Base-by-base conservation (phyloP, 1,140 invertebrate species). In the Nephila pilipes region DNA sequence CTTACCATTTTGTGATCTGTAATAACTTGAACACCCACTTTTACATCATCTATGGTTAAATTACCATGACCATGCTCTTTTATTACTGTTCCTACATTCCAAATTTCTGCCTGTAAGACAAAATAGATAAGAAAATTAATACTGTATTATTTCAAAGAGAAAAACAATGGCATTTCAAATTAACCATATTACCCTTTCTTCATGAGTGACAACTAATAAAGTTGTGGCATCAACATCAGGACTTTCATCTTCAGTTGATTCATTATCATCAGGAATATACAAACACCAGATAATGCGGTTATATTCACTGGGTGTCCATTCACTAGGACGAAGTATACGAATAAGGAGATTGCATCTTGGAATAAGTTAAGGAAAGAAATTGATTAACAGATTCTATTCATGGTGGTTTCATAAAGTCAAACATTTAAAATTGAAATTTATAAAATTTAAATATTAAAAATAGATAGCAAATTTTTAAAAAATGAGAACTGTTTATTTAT, bases 241-340 rank as follows among this genome's bases (percentile, higher is more conserved):
- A 60, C 96, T 94, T 79, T 97, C 96, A 89, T 97, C 95, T 36
- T 95, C 94, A 81, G 95, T 95, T 36, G 93, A 94, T n/a, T 94
- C 94, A 54, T 95, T 95, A 54, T 96, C 96, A 79, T 96, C 96
- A 0, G 98, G 97, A 92, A 99, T 97, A 96, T 97, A 99, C 0
- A 98, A 98, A 95, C 98, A 99, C 98, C 98, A 99, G 94, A 99
- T 97, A 4, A 98, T 96, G 89, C 97, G 96, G 94, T 97, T 96
- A 91, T 94, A 95, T 75, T 95, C 95, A 87, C 94, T 95, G 0
- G 94, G 83, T 10, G 90, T 87, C 36, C 95, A 94, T n/a, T 95
- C 94, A 60, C 95, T 95, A 14, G 96, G 95, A 55, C 97, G 96
- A 0, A 54, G 32, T 58, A 93, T 93, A 25, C 55, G 60, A 6